These are phyloP conservation scores for Drosophila ohnishii DNA, from an alignment of 1,140 invertebrate genomes.

Conservation along the genomic window DNA sequence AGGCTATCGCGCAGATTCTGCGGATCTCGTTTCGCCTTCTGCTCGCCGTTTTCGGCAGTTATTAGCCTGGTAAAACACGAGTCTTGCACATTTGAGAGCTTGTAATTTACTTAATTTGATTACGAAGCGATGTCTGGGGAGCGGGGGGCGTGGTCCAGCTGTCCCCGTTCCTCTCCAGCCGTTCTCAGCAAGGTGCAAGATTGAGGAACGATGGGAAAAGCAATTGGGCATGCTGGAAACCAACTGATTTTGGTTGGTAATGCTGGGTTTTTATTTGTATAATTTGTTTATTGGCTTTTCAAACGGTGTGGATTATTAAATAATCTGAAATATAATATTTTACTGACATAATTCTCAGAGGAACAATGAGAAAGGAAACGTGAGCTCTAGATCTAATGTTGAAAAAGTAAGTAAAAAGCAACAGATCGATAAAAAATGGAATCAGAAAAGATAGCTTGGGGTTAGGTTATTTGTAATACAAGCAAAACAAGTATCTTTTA, in stretches of 20 bases:
- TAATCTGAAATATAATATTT: no score
- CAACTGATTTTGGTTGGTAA: neutral
- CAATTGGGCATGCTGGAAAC: neutral
- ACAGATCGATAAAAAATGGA: neutral
- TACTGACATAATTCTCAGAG: neutral
- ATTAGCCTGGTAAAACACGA: conserved; percentile 76
- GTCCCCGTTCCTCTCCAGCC: neutral
- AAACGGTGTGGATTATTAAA: neutral
- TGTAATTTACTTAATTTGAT: conserved; percentile 82
- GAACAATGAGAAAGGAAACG: neutral
- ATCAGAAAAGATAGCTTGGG: neutral
- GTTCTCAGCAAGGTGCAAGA: conserved; percentile 11
- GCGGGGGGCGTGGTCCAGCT: conserved; percentile 8
- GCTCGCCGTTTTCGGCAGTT: conserved; percentile 66
- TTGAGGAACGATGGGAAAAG: conserved; percentile 14
- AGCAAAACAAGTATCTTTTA: neutral
- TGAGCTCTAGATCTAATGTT: neutral
- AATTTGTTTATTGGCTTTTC: neutral
- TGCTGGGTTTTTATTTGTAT: neutral
- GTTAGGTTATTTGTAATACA: no score
- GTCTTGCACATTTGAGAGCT: conserved; percentile 79
- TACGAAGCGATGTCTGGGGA: conserved; percentile 54
- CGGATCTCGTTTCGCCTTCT: conserved; percentile 17
- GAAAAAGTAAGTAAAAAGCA: neutral
- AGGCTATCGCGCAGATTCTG: conserved; percentile 31